Percentiles rank a stretch among this genome's conserved stretches.
phyloP scores from a whole-genome alignment of 2,113 vertebrate genomes.

The Clinocottus analis region DNA sequence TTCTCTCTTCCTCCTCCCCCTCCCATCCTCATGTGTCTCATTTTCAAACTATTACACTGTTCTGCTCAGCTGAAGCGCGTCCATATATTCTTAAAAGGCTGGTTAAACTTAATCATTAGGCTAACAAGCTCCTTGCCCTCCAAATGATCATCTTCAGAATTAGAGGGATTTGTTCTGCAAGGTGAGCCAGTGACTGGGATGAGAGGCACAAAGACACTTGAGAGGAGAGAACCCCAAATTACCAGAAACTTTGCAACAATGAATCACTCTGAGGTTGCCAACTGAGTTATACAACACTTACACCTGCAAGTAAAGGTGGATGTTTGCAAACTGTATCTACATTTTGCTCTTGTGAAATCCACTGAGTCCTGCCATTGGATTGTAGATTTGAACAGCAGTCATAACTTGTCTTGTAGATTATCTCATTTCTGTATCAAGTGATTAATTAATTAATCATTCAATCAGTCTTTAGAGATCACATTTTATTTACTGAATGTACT shows the following conservation, averaged over 20 bases:
- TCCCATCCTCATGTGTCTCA: conserved; percentile 74
- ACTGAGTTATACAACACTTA: not conserved
- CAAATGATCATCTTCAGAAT: conserved; percentile 94
- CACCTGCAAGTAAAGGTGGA: not conserved
- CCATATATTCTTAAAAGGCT: conserved; percentile 98
- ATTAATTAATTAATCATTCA: not conserved
- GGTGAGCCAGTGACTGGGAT: conserved; percentile 90
- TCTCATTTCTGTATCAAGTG: not conserved
- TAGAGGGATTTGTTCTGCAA: conserved; percentile 95
- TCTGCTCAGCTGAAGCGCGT: conserved; percentile 93
- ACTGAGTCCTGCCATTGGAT: not conserved
- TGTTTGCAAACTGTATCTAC: not conserved
- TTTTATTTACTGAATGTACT: not conserved
- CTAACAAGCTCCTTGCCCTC: conserved; percentile 95
- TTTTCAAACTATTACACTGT: conserved; percentile 95
- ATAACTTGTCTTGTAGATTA: not conserved
- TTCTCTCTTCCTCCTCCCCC: conserved; percentile 81
- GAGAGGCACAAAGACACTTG: conserved; percentile 20
- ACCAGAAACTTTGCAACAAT: conserved; percentile 91
- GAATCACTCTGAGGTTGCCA: conserved; percentile 81
- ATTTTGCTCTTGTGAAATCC: not conserved
- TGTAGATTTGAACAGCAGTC: not conserved
- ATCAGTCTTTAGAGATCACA: not conserved
- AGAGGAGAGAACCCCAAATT: conserved; percentile 83
- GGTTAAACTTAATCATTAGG: conserved; percentile 99